Base-by-base conservation (phyloP, 2,888 invertebrate genomes). In the Andrena bucephala region DNA sequence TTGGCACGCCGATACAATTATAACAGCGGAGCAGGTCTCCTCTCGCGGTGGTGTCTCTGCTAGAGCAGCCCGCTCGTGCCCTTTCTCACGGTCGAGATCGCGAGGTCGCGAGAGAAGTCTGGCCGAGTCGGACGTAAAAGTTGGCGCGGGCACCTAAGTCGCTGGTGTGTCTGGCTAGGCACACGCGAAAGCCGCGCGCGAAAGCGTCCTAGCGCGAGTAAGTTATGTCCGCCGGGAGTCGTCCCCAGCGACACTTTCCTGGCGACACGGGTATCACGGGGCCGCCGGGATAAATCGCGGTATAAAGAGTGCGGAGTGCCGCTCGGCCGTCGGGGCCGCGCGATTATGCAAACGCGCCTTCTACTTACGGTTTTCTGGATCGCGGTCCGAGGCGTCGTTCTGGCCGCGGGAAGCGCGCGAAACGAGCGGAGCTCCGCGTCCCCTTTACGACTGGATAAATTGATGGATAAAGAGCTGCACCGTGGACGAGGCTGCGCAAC, bases 61-160 rank as follows among this genome's bases (percentile, higher is more conserved):
- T 33, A 27, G 66, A 79, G 50, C 76, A 77, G 76, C 57, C 57
- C 1, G 20, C 42, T 48, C 60, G 77, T 83, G 83, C 75, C 84
- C 84, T 84, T 84, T 84, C 84, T 84, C 84, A 84, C 84, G 84
- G 79, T 84, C 79, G 84, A 76, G 83, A 84, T 83, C 73, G 73
- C 83, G 82, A 77, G 84, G 84, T 83, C 83, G 84, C 83, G 83
- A 79, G 84, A 77, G 83, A 84, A 84, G 84, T 84, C 72, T 82
- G 77, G 62, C 69, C 27, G 65, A 69, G 83, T 82, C 69, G 78
- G 69, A 66, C 78, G 78, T 77, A 78, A 78, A 78, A 78, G 77
- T 75, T 62, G 67, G 72, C 62, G 57, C 29, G 73, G 68, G 65
- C 76, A 75, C 70, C 81, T 73, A 69, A 68, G 75, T 67, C 70